These are phyloP conservation scores for Peromyscus nudipes DNA, from an alignment of 2,797 vertebrate species.

Conservation along the genomic window DNA sequence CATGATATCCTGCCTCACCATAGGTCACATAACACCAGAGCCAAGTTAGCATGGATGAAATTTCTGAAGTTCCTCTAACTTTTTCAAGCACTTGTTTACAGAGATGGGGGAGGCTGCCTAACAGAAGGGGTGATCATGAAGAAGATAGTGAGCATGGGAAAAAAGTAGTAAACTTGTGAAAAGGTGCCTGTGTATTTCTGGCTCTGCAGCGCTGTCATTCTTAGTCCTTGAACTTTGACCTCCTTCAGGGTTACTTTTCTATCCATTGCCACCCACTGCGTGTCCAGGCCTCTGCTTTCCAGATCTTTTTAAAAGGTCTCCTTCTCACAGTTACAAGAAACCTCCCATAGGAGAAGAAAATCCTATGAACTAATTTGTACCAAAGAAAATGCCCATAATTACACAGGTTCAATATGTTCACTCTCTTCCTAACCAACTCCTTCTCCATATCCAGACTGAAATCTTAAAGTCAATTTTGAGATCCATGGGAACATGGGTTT, in stretches of 20 bases:
- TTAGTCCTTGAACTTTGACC: background rate
- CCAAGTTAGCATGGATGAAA: background rate
- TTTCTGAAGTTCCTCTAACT: background rate
- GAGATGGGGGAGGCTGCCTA: background rate
- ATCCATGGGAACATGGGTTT: background rate
- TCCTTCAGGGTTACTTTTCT: accelerated
- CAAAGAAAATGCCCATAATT: accelerated
- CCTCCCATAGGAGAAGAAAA: background rate
- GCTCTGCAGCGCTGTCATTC: background rate
- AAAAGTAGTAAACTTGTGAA: too few relatives aligned
- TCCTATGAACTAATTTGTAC: background rate
- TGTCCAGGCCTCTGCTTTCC: background rate
- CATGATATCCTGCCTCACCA: background rate
- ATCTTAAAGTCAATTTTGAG: background rate
- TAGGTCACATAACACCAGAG: background rate
- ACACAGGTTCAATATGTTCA: too few relatives aligned
- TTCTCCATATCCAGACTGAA: background rate
- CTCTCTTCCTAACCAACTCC: background rate
- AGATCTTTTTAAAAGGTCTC: background rate
- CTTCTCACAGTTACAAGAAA: background rate
- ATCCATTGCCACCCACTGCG: background rate
- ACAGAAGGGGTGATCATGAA: too few relatives aligned
- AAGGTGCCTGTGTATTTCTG: background rate
- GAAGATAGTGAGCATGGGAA: background rate
- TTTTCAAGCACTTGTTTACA: background rate